These are phyloP conservation scores for Nomia melanderi DNA, from an alignment of 1,140 invertebrate species.

Conservation along the genomic window DNA sequence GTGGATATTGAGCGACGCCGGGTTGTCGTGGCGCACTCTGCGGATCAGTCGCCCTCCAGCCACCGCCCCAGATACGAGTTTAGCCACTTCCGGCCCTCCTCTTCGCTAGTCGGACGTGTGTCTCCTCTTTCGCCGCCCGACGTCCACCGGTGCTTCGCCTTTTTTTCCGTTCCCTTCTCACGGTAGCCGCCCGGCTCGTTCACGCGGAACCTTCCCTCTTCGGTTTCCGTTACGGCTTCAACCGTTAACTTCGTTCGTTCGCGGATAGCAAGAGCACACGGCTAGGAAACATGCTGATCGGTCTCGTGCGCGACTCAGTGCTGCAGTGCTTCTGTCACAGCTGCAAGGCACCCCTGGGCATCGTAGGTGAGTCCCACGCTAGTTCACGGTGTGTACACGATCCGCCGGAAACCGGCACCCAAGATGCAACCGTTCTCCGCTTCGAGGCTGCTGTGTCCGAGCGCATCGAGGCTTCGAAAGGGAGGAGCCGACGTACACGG, in stretches of 20 bases:
- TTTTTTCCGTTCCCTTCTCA: not conserved
- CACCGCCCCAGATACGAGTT: constrained; percentile 77
- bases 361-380: constrained; percentile 84
- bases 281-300: constrained; percentile 88
- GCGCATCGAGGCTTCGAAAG: too few species aligned
- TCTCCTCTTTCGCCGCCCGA: not conserved
- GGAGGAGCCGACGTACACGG: too few species aligned
- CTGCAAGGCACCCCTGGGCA: constrained; percentile 89
- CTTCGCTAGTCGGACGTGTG: constrained; percentile 36
- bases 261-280: not conserved
- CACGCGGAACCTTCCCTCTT: constrained; percentile 4
- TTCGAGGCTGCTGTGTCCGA: too few species aligned
- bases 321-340: constrained; percentile 94
- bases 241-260: too few species aligned
- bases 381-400: too few species aligned
- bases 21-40: constrained; percentile 76
- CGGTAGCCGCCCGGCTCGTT: not conserved
- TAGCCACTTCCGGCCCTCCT: constrained; percentile 54
- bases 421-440: constrained; percentile 28
- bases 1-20: constrained; percentile 79
- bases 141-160: not conserved
- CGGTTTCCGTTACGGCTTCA: too few species aligned
- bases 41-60: constrained; percentile 77
- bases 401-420: too few species aligned
- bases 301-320: constrained; percentile 91